A percentile compares a stretch with the other conserved stretches of the same genome.
Evolutionary conservation across 2,113 vertebrate genomes (phyloP).

Genomic region (Caranx ignobilis): DNA sequence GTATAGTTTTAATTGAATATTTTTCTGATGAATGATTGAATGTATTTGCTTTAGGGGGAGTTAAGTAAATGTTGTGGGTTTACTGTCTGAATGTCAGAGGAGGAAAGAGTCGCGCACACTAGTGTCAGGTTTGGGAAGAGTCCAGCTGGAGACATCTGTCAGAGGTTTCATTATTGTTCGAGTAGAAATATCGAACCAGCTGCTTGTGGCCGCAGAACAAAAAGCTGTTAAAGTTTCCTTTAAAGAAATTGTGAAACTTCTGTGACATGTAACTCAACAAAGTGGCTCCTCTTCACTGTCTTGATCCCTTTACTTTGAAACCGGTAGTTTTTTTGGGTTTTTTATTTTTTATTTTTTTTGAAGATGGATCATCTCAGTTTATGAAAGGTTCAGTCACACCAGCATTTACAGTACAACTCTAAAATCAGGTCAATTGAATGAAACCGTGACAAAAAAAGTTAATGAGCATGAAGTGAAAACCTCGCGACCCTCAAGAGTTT

Average conservation of each 20-base stretch:
- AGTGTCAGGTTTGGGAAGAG: background rate
- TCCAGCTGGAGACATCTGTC: background rate
- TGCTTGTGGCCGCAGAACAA: background rate
- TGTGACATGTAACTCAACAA: background rate
- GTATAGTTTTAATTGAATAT: conserved; percentile 63
- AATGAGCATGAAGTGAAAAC: too few species aligned
- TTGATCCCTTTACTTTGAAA: background rate
- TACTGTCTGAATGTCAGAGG: conserved; percentile 60
- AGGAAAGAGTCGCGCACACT: conserved; percentile 35
- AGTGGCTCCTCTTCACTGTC: background rate
- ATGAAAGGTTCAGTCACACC: background rate
- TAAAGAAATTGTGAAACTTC: background rate
- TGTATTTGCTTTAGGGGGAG: conserved; percentile 64
- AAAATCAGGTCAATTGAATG: too few species aligned
- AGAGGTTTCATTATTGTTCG: background rate
- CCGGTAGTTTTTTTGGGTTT: too few species aligned
- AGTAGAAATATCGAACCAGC: background rate
- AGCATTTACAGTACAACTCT: background rate
- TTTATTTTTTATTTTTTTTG: too few species aligned
- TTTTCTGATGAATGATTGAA: conserved; percentile 72
- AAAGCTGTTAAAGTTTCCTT: background rate
- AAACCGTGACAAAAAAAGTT: too few species aligned
- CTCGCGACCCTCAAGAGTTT: background rate
- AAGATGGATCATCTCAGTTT: background rate
- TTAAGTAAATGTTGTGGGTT: conserved; percentile 23